Conservation (phyloP, 2,888 invertebrate genomes). For the Eristalis arbustorum region DNA sequence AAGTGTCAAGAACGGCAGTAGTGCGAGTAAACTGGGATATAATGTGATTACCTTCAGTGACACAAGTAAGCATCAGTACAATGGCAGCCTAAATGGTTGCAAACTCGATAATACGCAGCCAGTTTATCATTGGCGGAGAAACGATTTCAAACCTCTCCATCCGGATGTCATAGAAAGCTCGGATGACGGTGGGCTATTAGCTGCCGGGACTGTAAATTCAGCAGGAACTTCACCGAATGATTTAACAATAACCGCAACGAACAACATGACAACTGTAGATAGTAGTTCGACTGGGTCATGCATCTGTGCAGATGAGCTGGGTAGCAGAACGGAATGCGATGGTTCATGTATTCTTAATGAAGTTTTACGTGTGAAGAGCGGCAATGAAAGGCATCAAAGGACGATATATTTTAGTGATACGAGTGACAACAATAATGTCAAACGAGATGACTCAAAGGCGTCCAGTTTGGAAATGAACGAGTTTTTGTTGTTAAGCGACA, state of each 20-base stretch:
- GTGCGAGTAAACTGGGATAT: slow-evolving; percentile 51
- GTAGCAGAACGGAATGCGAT: slow-evolving; percentile 75
- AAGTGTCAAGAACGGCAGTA: slow-evolving; percentile 61
- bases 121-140: slow-evolving; percentile 75
- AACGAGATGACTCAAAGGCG: slow-evolving; percentile 1
- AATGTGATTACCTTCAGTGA: slow-evolving; percentile 59
- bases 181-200: slow-evolving; percentile 72
- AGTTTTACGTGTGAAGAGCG: slow-evolving; percentile 73
- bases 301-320: slow-evolving; percentile 76
- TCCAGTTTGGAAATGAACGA: slow-evolving; percentile 49
- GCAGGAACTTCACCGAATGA: slow-evolving; percentile 69
- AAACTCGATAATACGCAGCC: slow-evolving; percentile 30
- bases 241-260: slow-evolving; percentile 39
- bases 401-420: slow-evolving; percentile 24
- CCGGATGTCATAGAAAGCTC: slow-evolving; percentile 76
- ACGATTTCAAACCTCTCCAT: slow-evolving; percentile 77
- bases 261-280: slow-evolving; percentile 41
- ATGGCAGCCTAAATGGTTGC: slow-evolving; percentile 48
- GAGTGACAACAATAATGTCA: slow-evolving; percentile 23
- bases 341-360: slow-evolving; percentile 76
- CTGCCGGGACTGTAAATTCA: slow-evolving; percentile 27
- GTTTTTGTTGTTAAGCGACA: slow-evolving; percentile 23
- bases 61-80: slow-evolving; percentile 49
- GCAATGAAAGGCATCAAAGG: slow-evolving; percentile 36
- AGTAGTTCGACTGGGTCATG: slow-evolving; percentile 69